These are phyloP conservation scores for Boloria euphrosyne DNA, from an alignment of 2,888 invertebrate genomes.

Conservation along the genomic window DNA sequence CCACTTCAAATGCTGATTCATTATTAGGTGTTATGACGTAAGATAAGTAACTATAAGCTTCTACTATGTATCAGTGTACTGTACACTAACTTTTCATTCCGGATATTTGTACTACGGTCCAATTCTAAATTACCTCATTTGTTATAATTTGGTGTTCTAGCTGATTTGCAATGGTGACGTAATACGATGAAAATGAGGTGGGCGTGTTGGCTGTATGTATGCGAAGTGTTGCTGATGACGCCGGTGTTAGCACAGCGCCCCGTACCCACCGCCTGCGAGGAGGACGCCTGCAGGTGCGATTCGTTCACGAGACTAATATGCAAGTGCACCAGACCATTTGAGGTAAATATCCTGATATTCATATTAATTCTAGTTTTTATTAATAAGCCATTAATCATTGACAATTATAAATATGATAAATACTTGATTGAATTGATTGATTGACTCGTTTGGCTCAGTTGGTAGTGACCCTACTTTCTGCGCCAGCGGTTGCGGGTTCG, in stretches of 20 bases:
- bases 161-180: slow-evolving; percentile 65
- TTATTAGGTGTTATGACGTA: no score
- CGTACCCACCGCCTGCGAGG: slow-evolving; percentile 75
- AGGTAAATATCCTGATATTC: slow-evolving; percentile 55
- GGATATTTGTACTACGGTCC: no score
- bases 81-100: no score
- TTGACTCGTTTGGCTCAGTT: no score
- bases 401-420: background rate
- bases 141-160: slow-evolving; percentile 8
- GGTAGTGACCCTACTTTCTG: no score
- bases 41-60: no score
- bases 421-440: no score
- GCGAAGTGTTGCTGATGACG: slow-evolving; percentile 54
- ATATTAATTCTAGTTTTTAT: background rate
- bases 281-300: slow-evolving; percentile 82
- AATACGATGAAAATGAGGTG: slow-evolving; percentile 63
- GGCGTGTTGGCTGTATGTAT: slow-evolving; percentile 57
- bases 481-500: no score
- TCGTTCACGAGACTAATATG: slow-evolving; percentile 81
- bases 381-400: no score
- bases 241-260: slow-evolving; percentile 54
- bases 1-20: no score
- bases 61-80: no score
- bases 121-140: no score
- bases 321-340: slow-evolving; percentile 75